Percentiles rank a stretch among this genome's conserved stretches.
Conservation (phyloP, 2,797 vertebrate species). For the Myoxocephalus aenaeus region DNA sequence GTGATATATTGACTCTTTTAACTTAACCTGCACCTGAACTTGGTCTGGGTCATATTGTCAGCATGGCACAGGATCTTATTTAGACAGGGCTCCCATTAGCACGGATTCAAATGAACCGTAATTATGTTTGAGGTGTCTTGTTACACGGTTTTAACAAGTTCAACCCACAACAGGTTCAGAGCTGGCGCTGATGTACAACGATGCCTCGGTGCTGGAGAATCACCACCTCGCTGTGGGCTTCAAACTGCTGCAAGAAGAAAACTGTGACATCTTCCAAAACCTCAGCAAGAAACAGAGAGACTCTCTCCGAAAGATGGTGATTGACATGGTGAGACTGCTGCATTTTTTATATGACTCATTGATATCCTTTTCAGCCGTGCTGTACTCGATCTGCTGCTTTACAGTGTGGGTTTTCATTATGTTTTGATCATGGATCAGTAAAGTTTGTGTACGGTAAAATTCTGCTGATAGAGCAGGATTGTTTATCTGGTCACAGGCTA, state of each 20-base stretch:
- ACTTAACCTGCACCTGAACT: neutral
- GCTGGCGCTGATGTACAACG: conserved; percentile 95
- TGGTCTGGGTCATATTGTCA: neutral
- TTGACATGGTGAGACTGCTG: conserved; percentile 89
- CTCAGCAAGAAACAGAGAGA: conserved; percentile 91
- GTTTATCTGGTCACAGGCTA: neutral
- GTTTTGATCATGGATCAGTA: neutral
- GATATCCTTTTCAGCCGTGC: neutral
- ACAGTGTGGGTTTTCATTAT: neutral
- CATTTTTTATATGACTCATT: neutral
- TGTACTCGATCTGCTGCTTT: neutral
- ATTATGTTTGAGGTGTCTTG: neutral
- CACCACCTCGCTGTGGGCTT: conserved; percentile 95
- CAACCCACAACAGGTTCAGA: conserved; percentile 87
- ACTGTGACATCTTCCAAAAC: conserved; percentile 95
- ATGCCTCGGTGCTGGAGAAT: conserved; percentile 93
- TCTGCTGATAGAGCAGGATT: neutral
- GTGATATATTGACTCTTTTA: neutral
- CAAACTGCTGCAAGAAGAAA: conserved; percentile 93
- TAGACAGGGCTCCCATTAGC: neutral
- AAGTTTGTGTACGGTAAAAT: neutral
- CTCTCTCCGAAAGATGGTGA: conserved; percentile 92
- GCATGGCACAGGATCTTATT: neutral
- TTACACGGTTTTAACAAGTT: neutral
- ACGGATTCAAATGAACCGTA: neutral